A percentile compares a stretch with the other conserved stretches of the same genome.
These are phyloP conservation scores for Orestias chungarensis DNA, from an alignment of 2,797 vertebrate genomes.

Conservation along the genomic window DNA sequence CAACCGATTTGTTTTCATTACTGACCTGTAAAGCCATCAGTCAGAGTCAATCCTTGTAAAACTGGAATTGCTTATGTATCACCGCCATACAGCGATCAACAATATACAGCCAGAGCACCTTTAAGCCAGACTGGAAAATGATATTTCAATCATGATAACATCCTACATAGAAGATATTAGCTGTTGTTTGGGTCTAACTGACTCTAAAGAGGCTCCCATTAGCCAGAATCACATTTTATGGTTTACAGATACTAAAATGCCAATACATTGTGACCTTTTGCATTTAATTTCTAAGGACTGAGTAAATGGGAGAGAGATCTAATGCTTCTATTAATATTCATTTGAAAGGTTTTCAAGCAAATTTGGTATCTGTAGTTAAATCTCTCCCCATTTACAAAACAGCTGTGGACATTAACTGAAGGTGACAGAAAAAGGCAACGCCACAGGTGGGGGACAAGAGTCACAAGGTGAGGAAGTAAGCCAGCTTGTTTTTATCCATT, in stretches of 20 bases:
- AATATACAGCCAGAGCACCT: background rate
- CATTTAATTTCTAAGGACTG: background rate
- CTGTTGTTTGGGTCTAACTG: conserved; percentile 20
- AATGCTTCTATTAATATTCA: background rate
- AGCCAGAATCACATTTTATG: conserved; percentile 3
- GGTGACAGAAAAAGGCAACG: too few species aligned
- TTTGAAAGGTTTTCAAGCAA: background rate
- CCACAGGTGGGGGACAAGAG: too few species aligned
- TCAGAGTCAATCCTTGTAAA: background rate
- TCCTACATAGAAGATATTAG: background rate
- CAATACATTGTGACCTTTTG: conserved; percentile 25
- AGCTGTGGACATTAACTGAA: too few species aligned
- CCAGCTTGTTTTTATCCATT: too few species aligned
- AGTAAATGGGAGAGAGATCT: background rate
- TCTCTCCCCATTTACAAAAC: background rate
- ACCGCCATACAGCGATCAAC: background rate
- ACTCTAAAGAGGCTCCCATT: background rate
- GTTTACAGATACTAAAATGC: background rate
- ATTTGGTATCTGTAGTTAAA: too few species aligned
- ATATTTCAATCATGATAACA: too few species aligned
- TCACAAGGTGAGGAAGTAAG: too few species aligned
- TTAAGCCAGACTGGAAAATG: too few species aligned
- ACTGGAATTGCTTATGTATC: background rate
- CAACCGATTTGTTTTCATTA: background rate
- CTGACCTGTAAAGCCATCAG: background rate